A percentile compares a stretch with the other conserved stretches of the same genome.
Conservation (phyloP, 2,113 vertebrate species). For the Periophthalmus modestus region DNA sequence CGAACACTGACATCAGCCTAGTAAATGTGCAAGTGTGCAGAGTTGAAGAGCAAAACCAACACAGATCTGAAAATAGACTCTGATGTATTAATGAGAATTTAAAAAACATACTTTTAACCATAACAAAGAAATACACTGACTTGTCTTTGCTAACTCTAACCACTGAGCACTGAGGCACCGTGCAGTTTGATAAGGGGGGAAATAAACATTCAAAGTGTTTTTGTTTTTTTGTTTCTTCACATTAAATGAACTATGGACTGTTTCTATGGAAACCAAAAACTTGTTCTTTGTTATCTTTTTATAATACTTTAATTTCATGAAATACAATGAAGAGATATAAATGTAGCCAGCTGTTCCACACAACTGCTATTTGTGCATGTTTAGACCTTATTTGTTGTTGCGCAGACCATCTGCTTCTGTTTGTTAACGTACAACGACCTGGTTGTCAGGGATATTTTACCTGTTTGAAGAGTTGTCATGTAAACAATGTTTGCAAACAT, state of each 20-base stretch:
- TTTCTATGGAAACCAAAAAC: conserved; percentile 57
- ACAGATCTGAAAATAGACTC: not conserved
- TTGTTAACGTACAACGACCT: not conserved
- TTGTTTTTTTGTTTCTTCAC: too few relatives aligned
- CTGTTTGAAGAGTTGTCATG: not conserved
- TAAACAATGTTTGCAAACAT: not conserved
- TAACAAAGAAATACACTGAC: conserved; percentile 8
- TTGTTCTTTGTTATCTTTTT: conserved; percentile 20
- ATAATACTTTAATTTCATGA: conserved; percentile 17
- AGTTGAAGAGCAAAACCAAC: not conserved
- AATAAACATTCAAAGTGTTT: too few relatives aligned
- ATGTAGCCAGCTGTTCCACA: not conserved
- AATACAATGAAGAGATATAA: not conserved
- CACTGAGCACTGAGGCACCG: too few relatives aligned
- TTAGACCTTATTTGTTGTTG: not conserved
- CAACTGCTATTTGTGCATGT: not conserved
- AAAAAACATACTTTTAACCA: conserved; percentile 13
- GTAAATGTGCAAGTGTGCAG: not conserved
- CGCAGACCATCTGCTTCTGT: not conserved
- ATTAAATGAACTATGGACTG: conserved; percentile 10
- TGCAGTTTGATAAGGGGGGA: too few relatives aligned
- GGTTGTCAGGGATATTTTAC: not conserved
- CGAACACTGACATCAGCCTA: not conserved
- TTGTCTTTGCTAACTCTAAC: too few relatives aligned
- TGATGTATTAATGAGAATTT: not conserved